Conservation (phyloP, 2,113 vertebrate species). For the Cephalopterus ornatus region DNA sequence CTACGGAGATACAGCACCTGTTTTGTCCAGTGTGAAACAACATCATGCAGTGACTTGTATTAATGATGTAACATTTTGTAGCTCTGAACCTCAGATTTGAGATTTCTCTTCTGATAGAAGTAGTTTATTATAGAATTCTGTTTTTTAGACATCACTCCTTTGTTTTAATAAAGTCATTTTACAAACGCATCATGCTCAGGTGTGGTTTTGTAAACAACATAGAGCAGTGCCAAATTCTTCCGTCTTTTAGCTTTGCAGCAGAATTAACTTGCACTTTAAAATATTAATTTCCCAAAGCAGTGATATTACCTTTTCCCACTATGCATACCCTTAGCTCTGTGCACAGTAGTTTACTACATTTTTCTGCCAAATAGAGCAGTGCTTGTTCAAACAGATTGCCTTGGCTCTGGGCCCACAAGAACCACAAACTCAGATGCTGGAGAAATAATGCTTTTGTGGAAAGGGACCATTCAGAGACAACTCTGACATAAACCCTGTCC, state of each 20-base stretch:
- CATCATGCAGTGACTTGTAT: not conserved
- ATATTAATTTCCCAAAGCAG: not conserved
- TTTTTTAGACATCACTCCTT: not conserved
- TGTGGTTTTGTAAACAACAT: not conserved
- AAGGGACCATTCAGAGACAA: not conserved
- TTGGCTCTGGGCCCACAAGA: not conserved
- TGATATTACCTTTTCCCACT: not conserved
- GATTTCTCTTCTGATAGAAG: not conserved
- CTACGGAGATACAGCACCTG: not conserved
- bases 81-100: not conserved
- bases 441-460: not conserved
- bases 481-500: not conserved
- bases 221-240: not conserved
- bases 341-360: not conserved
- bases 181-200: not conserved
- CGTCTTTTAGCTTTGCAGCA: not conserved
- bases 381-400: conserved; percentile 26
- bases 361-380: not conserved
- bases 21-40: not conserved
- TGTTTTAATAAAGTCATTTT: not conserved
- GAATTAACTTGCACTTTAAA: not conserved
- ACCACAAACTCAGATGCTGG: not conserved
- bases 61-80: not conserved
- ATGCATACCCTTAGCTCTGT: not conserved
- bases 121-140: not conserved